phyloP scores from a whole-genome alignment of 2,888 invertebrate species.

The Mimas tiliae region DNA sequence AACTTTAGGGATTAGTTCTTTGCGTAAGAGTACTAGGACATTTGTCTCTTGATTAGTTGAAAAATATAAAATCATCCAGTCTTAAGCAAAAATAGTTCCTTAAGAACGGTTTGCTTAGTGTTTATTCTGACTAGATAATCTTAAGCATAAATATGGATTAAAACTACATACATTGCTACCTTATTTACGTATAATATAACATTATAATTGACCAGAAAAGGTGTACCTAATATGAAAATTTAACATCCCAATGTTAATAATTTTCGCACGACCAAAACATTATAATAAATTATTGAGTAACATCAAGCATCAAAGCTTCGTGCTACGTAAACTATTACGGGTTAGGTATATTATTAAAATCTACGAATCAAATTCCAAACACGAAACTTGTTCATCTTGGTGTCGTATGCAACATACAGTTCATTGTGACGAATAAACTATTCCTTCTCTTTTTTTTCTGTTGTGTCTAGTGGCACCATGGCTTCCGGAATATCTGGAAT shows the following conservation, averaged over 20 bases:
- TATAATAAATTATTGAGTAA: background rate
- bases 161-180: conserved; percentile 10
- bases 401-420: background rate
- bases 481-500: conserved; percentile 72
- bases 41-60: conserved; percentile 15
- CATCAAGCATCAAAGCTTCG: no score
- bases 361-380: background rate
- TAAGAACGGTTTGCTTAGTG: conserved; percentile 36
- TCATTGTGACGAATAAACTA: conserved; percentile 17
- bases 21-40: background rate
- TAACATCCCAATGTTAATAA: conserved; percentile 1
- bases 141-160: conserved; percentile 24
- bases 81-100: conserved; percentile 32
- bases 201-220: conserved; percentile 17
- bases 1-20: conserved; percentile 9
- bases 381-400: background rate
- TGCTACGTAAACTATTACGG: background rate
- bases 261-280: background rate
- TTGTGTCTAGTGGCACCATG: conserved; percentile 71
- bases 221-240: conserved; percentile 5
- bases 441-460: conserved; percentile 62
- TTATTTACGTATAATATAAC: conserved; percentile 1
- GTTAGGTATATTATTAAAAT: background rate
- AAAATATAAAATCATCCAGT: conserved; percentile 35
- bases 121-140: conserved; percentile 52